These are phyloP conservation scores for Irena cyanogastra DNA, from an alignment of 2,113 vertebrate genomes.

Conservation along the genomic window DNA sequence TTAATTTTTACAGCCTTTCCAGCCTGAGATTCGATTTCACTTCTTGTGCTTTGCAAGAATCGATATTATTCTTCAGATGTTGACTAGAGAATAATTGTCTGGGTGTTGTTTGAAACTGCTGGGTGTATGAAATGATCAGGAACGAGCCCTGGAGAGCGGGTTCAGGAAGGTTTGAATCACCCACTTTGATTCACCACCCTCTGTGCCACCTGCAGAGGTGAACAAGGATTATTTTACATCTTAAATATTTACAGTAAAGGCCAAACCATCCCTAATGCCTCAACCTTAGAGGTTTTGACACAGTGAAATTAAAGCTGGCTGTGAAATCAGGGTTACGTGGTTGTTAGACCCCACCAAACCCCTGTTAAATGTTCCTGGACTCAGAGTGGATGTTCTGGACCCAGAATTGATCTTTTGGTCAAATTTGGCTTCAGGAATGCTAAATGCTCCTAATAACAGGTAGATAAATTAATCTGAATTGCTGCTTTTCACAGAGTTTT, in stretches of 20 bases:
- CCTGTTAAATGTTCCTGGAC: too few relatives aligned
- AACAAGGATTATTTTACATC: not conserved
- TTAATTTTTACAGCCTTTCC: not conserved
- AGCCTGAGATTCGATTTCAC: not conserved
- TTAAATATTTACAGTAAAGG: not conserved
- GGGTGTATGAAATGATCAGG: not conserved
- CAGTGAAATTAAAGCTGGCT: not conserved
- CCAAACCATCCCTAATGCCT: not conserved
- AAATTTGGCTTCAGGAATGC: not conserved
- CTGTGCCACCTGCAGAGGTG: not conserved
- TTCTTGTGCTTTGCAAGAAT: not conserved
- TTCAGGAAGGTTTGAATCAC: not conserved
- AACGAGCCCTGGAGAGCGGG: accelerated
- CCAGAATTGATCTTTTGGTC: not conserved
- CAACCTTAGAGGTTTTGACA: not conserved
- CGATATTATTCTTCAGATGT: not conserved
- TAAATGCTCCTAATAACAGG: not conserved
- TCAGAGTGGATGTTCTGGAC: not conserved
- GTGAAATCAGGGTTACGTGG: not conserved
- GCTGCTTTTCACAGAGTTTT: not conserved
- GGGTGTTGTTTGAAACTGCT: not conserved
- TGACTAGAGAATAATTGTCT: not conserved
- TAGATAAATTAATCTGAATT: not conserved
- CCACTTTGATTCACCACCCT: not conserved
- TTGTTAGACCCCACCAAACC: not conserved